Percentiles rank a stretch among this genome's conserved stretches.
phyloP scores from a whole-genome alignment of 2,888 invertebrate species.

The Apamea crenata region DNA sequence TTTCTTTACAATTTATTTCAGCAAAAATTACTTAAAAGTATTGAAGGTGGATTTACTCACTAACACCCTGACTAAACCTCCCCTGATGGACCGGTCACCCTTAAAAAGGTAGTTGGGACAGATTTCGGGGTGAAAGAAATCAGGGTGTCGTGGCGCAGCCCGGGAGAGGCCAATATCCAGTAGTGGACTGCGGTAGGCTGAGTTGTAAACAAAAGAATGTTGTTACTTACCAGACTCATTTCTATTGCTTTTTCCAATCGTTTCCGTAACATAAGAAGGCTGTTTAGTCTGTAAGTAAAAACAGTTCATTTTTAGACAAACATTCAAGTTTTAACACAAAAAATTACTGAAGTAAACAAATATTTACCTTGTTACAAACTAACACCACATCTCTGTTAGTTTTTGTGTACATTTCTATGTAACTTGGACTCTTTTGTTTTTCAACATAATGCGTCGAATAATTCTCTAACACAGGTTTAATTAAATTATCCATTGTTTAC shows the following conservation, averaged over 20 bases:
- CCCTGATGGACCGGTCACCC: neutral
- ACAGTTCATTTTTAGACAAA: neutral
- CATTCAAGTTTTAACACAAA: fast-evolving
- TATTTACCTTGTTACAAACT: conserved; percentile 79
- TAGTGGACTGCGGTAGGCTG: neutral
- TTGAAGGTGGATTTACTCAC: neutral
- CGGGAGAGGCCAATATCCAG: neutral
- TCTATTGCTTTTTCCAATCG: conserved; percentile 62
- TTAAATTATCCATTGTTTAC: conserved; percentile 73
- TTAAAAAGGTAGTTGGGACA: neutral
- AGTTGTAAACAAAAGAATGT: neutral
- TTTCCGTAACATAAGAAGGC: conserved; percentile 56
- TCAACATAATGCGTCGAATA: conserved; percentile 79
- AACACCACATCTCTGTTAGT: conserved; percentile 77
- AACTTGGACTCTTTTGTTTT: conserved; percentile 82
- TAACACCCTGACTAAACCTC: neutral
- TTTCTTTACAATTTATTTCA: too few relatives aligned
- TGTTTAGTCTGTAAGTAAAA: conserved; percentile 75
- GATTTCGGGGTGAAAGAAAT: neutral
- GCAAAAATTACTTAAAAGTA: neutral
- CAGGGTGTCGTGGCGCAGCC: neutral
- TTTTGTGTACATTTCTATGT: conserved; percentile 84
- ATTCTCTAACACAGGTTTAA: conserved; percentile 76
- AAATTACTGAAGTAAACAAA: neutral
- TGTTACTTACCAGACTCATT: conserved; percentile 74